Percentiles rank a stretch among this genome's conserved stretches.
Evolutionary conservation across 1,140 invertebrate species (phyloP).

Genomic region (Sitophilus oryzae): DNA sequence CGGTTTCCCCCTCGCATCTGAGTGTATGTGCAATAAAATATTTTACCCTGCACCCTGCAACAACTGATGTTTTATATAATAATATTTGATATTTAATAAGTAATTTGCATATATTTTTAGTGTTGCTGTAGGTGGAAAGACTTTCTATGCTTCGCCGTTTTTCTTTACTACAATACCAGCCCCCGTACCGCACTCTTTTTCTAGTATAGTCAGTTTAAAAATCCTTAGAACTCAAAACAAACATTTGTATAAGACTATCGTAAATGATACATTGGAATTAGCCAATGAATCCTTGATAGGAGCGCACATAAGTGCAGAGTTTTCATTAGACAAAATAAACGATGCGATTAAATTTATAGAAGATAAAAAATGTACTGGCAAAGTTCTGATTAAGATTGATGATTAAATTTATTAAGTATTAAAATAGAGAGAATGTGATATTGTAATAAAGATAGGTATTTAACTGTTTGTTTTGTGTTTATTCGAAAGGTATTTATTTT

Average conservation of each 20-base stretch:
- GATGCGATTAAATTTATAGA: constrained; percentile 48
- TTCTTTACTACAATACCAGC: constrained; percentile 30
- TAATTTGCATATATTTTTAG: constrained; percentile 34
- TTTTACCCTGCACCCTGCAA: too few species aligned
- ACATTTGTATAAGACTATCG: constrained; percentile 38
- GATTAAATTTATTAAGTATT: constrained; percentile 11
- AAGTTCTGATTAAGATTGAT: constrained; percentile 46
- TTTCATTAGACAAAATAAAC: constrained; percentile 47
- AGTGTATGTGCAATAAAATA: too few species aligned
- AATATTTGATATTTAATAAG: too few species aligned
- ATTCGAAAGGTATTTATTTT: too few species aligned
- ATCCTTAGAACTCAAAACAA: constrained; percentile 33
- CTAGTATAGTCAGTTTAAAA: constrained; percentile 33
- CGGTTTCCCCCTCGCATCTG: too few species aligned
- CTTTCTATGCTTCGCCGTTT: constrained; percentile 46
- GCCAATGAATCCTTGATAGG: constrained; percentile 47
- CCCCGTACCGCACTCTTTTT: constrained; percentile 30
- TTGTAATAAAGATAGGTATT: too few species aligned
- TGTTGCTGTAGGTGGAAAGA: constrained; percentile 45
- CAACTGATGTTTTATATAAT: too few species aligned
- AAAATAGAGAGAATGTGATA: not conserved
- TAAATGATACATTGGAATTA: constrained; percentile 49
- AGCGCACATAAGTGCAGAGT: constrained; percentile 47
- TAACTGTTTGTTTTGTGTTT: too few species aligned
- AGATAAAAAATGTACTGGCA: constrained; percentile 48